Percentiles rank a stretch among this genome's conserved stretches.
Evolutionary conservation across 1,140 invertebrate genomes (phyloP).

Genomic region (Papilio helenus): DNA sequence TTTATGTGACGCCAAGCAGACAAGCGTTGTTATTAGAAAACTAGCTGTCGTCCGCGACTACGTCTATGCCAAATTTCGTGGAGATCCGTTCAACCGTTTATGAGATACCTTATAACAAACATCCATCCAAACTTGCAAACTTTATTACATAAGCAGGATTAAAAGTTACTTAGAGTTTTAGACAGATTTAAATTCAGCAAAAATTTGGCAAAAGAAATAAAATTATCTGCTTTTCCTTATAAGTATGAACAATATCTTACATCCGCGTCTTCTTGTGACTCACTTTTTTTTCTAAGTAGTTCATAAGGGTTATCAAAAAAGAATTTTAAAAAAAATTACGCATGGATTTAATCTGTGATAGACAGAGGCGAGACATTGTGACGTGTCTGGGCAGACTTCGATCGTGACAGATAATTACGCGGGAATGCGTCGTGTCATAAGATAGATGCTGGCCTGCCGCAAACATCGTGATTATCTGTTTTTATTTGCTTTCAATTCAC

Average conservation of each 20-base stretch:
- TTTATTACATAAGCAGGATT: too few relatives aligned
- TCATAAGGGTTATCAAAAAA: background rate
- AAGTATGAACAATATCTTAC: background rate
- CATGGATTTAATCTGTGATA: conserved; percentile 3
- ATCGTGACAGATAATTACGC: conserved; percentile 23
- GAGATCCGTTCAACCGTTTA: too few relatives aligned
- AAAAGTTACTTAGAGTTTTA: background rate
- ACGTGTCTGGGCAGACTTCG: background rate
- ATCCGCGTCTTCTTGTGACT: background rate
- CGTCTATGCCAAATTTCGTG: too few relatives aligned
- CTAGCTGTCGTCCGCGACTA: too few relatives aligned
- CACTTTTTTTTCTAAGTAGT: conserved; percentile 10
- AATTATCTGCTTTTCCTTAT: background rate
- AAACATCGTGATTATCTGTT: background rate
- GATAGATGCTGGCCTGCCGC: conserved; percentile 11
- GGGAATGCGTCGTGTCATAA: conserved; percentile 15
- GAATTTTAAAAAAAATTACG: background rate
- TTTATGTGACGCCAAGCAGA: background rate
- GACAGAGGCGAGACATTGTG: conserved; percentile 6
- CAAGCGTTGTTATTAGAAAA: background rate
- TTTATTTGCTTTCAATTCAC: conserved; percentile 11
- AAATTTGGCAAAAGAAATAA: background rate
- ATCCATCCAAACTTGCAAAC: too few relatives aligned
- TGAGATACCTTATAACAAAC: too few relatives aligned
- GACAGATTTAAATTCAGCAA: background rate